Base-by-base conservation (phyloP, 2,113 vertebrate species). In the Eublepharis macularius region DNA sequence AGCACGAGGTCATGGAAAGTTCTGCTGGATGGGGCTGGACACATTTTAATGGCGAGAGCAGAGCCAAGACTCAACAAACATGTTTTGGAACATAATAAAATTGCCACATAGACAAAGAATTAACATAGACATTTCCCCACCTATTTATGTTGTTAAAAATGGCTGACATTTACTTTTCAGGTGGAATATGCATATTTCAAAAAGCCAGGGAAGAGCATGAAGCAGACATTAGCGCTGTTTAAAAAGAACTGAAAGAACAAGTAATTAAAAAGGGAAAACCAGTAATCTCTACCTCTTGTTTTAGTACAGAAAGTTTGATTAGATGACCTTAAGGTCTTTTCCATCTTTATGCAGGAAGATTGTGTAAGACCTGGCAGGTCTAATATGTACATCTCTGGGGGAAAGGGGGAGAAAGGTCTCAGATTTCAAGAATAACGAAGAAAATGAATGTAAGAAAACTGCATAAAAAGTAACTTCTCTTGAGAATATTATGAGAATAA, bases 181-280 rank as follows among this genome's bases (percentile, higher is more conserved):
- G n/a, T 36, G 36, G 29, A n/a, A n/a, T 57, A 19, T 45, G 5
- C 10, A 32, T 36, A 65, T 47, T 60, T 80, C n/a, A 74, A 57
- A 57, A 76, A 39, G 8, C 24, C 65, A 5, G 21, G 63, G 19
- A 78, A 39, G 26, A 17, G 43, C 47, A 12, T 34, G 57, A 16
- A 13, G 32, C 21, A 34, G 11, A 21, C 10, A 66, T 81, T 81
- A 66, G 73, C 9, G 66, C 13, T 39, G 5, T 32, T 76, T 57
- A 69, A 63, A 63, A 88, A 36, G 54, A 76, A 36, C 45, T 82
- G 6, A 0, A 34, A 76, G 85, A 79, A 4, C 3, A 87, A 93
- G 72, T 73, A 73, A 36, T 65, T 47, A 76, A 72, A 84, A 0
- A 1, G 3, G 2, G 14, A 1, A 49, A 16, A n/a, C 8, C 0